Base-by-base conservation (phyloP, 1,140 invertebrate genomes). In the Heliconius himera region DNA sequence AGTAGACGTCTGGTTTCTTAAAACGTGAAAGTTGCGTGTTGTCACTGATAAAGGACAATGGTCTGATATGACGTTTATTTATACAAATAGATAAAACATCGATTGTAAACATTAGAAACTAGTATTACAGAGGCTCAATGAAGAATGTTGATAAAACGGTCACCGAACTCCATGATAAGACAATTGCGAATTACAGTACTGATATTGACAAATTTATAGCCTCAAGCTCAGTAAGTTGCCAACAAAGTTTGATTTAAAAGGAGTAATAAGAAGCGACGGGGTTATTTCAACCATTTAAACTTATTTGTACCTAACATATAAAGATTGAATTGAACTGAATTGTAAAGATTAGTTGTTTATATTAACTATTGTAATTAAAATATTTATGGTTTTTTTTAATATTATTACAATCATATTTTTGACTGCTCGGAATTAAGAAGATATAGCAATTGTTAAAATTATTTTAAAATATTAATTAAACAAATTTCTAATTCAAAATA, bases 101-200 rank as follows among this genome's bases (percentile, higher is more conserved):
- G 73, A 82, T 84, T 80, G 81, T 80, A 80, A 85, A 77, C 76
- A 81, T 79, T 73, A 76, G 56, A 76, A 66, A 79, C 79, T 81
- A 82, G 71, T 82, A 83, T 79, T 75, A 76, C 74, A 79, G 75
- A 81, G 75, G 84, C 84, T 90, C 85, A 86, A 85, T 86, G 86
- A 88, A 89, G 85, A 85, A 83, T 76, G 84, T 84, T 80, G 89
- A 91, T 92, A 91, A 90, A 81, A 51, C 84, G 89, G 87, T 87
- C 89, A 87, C 74, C 83, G 89, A 91, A 88, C 90, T 71, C 49
- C 70, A 22, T 18, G 83, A 85, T 90, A 87, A 84, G 85, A 81
- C 77, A 82, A 77, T 79, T 77, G 80, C 77, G 78, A 81, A 77
- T 77, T 74, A 77, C 56, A 46, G 54, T 74, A 73, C 51, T 72